Evolutionary conservation across 2,113 vertebrate genomes (phyloP).

Genomic region (Trachemys scripta): DNA sequence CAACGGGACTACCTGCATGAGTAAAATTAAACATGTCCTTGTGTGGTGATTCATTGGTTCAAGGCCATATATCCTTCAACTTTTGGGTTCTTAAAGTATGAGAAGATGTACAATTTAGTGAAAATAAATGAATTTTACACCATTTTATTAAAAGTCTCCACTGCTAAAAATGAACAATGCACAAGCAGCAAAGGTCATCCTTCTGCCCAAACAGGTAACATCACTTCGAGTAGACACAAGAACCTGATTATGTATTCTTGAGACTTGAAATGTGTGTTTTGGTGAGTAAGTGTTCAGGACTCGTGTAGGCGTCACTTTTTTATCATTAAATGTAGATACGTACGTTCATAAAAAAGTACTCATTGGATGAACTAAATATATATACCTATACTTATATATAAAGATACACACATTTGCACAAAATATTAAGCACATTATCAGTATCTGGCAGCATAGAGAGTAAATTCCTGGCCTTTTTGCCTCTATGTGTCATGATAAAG

Average conservation of each 20-base stretch:
- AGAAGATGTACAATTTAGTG: background rate
- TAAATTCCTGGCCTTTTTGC: background rate
- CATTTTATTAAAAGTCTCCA: background rate
- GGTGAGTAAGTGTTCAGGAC: no score
- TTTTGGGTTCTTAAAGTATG: background rate
- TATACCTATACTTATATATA: rapidly evolving
- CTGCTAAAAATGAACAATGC: background rate
- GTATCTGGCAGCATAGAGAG: background rate
- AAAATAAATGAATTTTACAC: background rate
- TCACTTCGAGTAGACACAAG: background rate
- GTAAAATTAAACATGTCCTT: background rate
- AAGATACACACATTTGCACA: no score
- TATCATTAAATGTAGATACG: no score
- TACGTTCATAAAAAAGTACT: no score
- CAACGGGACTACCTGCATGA: background rate
- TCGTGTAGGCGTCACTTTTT: no score
- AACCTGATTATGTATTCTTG: background rate
- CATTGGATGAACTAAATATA: background rate
- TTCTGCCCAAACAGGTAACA: background rate
- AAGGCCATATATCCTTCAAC: background rate
- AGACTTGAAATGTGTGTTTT: no score
- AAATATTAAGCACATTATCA: background rate
- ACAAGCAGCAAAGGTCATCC: background rate
- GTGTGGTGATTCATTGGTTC: background rate
- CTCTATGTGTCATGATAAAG: background rate